Percentiles rank a stretch among this genome's conserved stretches.
These are phyloP conservation scores for Poeciliopsis paucimaculata DNA, from an alignment of 2,797 vertebrate species.

Conservation along the genomic window DNA sequence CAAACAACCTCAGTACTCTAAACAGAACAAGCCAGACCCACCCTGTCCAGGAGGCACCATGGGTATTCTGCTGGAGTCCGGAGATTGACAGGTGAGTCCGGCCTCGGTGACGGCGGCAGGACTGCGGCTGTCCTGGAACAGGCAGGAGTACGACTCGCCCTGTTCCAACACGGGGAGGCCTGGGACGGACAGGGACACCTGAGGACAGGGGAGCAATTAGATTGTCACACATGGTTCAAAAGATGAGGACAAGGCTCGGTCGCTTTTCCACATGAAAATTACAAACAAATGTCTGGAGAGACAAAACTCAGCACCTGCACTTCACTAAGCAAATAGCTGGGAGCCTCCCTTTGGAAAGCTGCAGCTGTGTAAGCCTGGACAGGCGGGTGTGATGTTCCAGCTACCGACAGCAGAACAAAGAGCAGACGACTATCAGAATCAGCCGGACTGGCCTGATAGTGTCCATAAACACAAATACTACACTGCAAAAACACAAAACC, in stretches of 20 bases:
- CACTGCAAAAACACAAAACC: no score
- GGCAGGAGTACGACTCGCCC: constrained; percentile 89
- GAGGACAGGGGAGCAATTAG: constrained; percentile 21
- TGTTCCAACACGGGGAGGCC: constrained; percentile 86
- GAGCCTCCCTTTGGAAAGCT: background rate
- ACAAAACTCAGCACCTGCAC: background rate
- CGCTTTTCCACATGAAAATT: background rate
- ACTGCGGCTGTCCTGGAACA: constrained; percentile 85
- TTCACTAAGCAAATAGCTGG: background rate
- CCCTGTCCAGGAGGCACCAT: constrained; percentile 85
- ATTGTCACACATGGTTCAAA: background rate
- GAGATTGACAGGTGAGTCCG: constrained; percentile 89
- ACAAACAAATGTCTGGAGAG: constrained; percentile 1
- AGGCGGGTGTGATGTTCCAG: no score
- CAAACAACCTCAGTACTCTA: background rate
- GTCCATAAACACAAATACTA: no score
- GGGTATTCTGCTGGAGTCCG: constrained; percentile 82
- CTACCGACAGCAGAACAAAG: no score
- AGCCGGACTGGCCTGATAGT: no score
- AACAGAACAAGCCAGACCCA: constrained; percentile 64
- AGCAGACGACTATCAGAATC: no score
- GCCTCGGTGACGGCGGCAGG: constrained; percentile 82
- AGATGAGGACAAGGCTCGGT: background rate
- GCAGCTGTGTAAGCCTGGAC: background rate
- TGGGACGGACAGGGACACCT: constrained; percentile 89